Percentiles rank a stretch among this genome's conserved stretches.
Conservation (phyloP, 2,888 invertebrate genomes). For the Polydesmus complanatus region DNA sequence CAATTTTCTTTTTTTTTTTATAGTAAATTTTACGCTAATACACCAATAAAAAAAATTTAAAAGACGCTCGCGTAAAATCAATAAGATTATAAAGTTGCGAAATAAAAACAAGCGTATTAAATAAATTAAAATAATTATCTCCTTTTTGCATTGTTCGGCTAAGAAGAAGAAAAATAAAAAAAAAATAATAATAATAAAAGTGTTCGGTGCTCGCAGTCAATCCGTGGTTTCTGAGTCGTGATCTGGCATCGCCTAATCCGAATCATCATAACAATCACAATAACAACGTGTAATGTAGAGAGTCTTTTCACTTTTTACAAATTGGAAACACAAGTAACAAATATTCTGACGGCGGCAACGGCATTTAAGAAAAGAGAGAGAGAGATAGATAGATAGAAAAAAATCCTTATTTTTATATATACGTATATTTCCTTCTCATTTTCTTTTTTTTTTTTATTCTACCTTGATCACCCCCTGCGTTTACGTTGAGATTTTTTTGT, state of each 20-base stretch:
- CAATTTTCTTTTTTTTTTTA: too few relatives aligned
- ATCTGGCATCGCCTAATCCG: neutral
- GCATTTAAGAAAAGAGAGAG: neutral
- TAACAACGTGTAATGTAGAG: neutral
- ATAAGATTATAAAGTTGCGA: too few relatives aligned
- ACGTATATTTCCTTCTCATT: too few relatives aligned
- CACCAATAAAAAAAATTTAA: too few relatives aligned
- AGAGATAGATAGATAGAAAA: too few relatives aligned
- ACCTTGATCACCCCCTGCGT: neutral
- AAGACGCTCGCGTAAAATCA: too few relatives aligned
- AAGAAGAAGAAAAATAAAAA: neutral
- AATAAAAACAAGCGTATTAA: too few relatives aligned
- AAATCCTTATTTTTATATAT: too few relatives aligned
- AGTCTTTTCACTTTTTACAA: neutral
- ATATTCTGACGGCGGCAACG: neutral
- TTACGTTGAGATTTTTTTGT: neutral
- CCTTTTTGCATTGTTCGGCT: neutral
- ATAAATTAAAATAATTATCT: neutral
- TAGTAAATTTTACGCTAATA: too few relatives aligned
- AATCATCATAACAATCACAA: neutral
- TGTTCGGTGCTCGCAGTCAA: too few relatives aligned
- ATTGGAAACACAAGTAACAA: neutral
- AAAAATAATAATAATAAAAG: neutral
- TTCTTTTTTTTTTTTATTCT: neutral
- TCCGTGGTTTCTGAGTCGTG: neutral